phyloP scores from a whole-genome alignment of 2,113 vertebrate genomes.

The Silurus glanis region DNA sequence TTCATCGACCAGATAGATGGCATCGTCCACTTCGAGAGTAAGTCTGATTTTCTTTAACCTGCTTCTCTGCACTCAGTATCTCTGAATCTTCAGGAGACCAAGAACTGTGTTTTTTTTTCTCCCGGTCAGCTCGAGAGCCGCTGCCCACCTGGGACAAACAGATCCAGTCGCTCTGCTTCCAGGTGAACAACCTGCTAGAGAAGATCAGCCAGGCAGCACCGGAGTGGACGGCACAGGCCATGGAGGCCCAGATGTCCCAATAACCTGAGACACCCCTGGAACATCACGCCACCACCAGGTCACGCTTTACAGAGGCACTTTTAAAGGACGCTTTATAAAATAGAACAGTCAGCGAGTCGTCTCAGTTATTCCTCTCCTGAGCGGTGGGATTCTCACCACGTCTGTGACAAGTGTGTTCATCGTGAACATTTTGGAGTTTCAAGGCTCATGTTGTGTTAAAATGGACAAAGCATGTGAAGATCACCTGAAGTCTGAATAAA shows the following conservation, averaged over 20 bases:
- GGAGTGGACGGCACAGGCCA: conserved; percentile 93
- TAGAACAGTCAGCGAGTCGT: conserved; percentile 2
- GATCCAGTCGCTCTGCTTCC: conserved; percentile 98
- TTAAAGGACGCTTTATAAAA: conserved; percentile 5
- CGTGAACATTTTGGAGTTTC: background rate
- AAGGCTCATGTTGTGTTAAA: conserved; percentile 16
- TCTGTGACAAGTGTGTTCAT: conserved; percentile 3
- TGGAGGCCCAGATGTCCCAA: conserved; percentile 97
- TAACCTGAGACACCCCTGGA: conserved; percentile 58
- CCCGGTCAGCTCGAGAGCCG: conserved; percentile 86
- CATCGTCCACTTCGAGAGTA: conserved; percentile 99
- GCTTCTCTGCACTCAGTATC: background rate
- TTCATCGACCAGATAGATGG: conserved; percentile 99
- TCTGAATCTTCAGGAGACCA: background rate
- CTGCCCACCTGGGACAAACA: conserved; percentile 98
- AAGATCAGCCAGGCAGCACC: conserved; percentile 93
- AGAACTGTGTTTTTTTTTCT: background rate
- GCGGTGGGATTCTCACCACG: conserved; percentile 9
- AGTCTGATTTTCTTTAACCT: conserved; percentile 60
- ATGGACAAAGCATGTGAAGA: conserved; percentile 20
- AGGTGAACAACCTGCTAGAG: conserved; percentile 97
- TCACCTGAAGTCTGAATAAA: conserved; percentile 39
- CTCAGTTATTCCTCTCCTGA: background rate
- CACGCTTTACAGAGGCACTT: conserved; percentile 38
- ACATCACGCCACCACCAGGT: background rate